Percentiles rank a stretch among this genome's conserved stretches.
phyloP scores from a whole-genome alignment of 2,113 vertebrate genomes.

The Salvelinus fontinalis region DNA sequence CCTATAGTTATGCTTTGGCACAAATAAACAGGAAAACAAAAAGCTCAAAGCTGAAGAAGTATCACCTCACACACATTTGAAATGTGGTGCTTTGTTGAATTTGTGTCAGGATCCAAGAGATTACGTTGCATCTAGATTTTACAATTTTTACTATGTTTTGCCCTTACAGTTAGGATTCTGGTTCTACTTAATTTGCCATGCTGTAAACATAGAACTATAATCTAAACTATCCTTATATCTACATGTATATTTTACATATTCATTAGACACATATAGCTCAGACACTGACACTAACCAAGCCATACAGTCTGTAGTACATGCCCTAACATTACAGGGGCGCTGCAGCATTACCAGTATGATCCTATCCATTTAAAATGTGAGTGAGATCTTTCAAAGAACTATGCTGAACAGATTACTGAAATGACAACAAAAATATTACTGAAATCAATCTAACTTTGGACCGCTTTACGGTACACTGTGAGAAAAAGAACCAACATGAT shows the following conservation, averaged over 20 bases:
- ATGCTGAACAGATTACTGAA: background rate
- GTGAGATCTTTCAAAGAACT: background rate
- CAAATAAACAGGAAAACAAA: background rate
- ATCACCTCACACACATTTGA: background rate
- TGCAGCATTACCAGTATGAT: background rate
- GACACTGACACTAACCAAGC: background rate
- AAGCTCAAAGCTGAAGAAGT: background rate
- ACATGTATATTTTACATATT: background rate
- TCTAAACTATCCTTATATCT: background rate
- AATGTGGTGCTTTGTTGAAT: background rate
- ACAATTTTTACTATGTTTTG: background rate
- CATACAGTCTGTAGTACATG: background rate
- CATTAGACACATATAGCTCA: background rate
- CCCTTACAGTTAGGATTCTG: background rate
- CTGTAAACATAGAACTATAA: background rate
- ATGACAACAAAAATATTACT: background rate
- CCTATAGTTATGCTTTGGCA: background rate
- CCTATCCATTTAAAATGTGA: background rate
- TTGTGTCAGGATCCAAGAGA: background rate
- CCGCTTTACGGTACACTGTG: background rate
- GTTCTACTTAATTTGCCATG: background rate
- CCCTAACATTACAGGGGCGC: background rate
- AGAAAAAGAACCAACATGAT: background rate
- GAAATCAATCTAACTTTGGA: background rate
- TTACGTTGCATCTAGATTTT: background rate